These are phyloP conservation scores for Euwallacea fornicatus DNA, from an alignment of 1,140 invertebrate species.

Conservation along the genomic window DNA sequence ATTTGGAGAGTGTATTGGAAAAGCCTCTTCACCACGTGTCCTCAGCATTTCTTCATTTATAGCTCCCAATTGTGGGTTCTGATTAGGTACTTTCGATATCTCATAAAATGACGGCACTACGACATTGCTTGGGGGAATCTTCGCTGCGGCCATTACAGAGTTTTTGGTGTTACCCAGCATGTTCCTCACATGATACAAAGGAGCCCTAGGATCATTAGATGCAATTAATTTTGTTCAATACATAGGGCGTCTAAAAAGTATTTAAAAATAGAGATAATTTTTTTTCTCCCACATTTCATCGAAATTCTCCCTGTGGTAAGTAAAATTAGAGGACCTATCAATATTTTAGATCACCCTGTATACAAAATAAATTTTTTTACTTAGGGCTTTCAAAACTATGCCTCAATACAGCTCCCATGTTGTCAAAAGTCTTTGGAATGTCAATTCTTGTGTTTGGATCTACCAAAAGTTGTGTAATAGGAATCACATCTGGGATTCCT, in stretches of 20 bases:
- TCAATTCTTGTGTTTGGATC: conserved; percentile 32
- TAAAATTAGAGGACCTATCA: not conserved
- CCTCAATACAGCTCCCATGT: conserved; percentile 45
- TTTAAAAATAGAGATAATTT: too few species aligned
- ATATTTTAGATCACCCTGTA: not conserved
- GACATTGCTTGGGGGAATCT: conserved; percentile 48
- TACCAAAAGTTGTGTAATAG: conserved; percentile 22
- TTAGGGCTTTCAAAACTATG: conserved; percentile 48
- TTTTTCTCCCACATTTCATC: too few species aligned
- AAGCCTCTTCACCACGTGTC: not conserved
- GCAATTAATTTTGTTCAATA: too few species aligned
- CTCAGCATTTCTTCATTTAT: conserved; percentile 30
- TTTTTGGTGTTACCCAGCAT: conserved; percentile 47
- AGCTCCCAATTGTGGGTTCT: conserved; percentile 9
- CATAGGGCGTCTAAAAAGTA: too few species aligned
- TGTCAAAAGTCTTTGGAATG: conserved; percentile 36
- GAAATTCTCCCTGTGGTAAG: too few species aligned
- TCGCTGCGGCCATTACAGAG: conserved; percentile 44
- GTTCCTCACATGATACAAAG: conserved; percentile 49
- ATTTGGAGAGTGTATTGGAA: not conserved
- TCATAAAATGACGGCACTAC: conserved; percentile 49
- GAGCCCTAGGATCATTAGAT: conserved; percentile 27
- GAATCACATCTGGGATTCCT: not conserved
- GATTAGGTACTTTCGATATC: conserved; percentile 28
- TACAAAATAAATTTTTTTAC: not conserved